Conservation (phyloP, 2,797 vertebrate genomes). For the Echiichthys vipera region DNA sequence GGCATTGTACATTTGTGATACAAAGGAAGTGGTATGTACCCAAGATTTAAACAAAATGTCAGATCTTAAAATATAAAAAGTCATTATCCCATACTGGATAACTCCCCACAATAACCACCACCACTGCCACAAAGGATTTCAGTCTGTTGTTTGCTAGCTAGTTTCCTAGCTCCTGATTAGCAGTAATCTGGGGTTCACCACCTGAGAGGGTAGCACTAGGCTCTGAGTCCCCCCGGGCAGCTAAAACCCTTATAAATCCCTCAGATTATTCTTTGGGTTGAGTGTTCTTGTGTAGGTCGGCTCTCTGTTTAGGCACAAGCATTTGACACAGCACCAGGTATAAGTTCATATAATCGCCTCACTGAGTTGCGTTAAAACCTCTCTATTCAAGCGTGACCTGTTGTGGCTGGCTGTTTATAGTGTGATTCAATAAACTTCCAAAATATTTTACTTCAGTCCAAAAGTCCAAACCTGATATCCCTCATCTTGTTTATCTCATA, state of each 20-base stretch:
- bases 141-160: slow-evolving; percentile 61
- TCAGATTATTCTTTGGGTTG: slow-evolving; percentile 66
- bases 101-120: background rate
- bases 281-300: slow-evolving; percentile 41
- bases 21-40: too few species aligned
- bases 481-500: slow-evolving; percentile 37
- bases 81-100: background rate
- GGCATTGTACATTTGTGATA: background rate
- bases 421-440: background rate
- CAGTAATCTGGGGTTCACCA: slow-evolving; percentile 70
- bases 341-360: slow-evolving; percentile 35
- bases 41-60: background rate
- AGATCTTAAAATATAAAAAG: background rate
- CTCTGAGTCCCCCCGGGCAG: slow-evolving; percentile 57
- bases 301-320: slow-evolving; percentile 37
- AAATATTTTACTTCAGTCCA: slow-evolving; percentile 7
- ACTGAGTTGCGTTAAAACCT: slow-evolving; percentile 12
- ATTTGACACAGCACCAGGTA: slow-evolving; percentile 50
- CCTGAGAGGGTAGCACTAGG: slow-evolving; percentile 70
- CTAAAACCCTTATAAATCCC: slow-evolving; percentile 71
- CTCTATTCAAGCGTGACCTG: background rate
- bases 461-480: background rate
- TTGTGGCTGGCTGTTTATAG: background rate
- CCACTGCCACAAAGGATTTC: slow-evolving; percentile 22
- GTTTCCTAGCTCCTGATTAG: slow-evolving; percentile 68